A percentile compares a stretch with the other conserved stretches of the same genome.
These are phyloP conservation scores for Novumbra hubbsi DNA, from an alignment of 2,797 vertebrate species.

Conservation along the genomic window DNA sequence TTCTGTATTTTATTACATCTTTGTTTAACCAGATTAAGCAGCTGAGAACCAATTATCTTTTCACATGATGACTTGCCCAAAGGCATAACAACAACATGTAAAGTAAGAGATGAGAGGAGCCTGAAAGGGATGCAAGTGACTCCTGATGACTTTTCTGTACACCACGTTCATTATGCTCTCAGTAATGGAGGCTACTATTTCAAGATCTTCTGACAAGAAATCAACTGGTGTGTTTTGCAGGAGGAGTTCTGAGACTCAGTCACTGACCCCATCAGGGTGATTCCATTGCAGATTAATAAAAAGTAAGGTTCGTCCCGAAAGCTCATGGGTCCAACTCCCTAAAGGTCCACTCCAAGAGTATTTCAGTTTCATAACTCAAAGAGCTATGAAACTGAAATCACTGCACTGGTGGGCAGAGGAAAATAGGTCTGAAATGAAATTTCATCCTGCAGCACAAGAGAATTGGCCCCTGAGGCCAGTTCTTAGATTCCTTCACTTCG, in stretches of 20 bases:
- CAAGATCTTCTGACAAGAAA: background rate
- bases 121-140: background rate
- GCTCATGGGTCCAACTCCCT: background rate
- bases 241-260: background rate
- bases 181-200: background rate
- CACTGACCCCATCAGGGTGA: background rate
- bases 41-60: too few relatives aligned
- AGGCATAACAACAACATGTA: too few relatives aligned
- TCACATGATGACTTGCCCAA: too few relatives aligned
- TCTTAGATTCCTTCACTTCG: background rate
- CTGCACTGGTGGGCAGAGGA: background rate
- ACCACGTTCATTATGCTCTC: background rate
- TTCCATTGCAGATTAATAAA: background rate
- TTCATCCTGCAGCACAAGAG: background rate
- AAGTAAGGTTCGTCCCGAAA: background rate
- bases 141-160: background rate
- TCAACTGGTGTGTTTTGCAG: background rate
- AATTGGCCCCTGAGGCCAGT: slow-evolving; percentile 15
- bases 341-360: background rate
- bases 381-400: slow-evolving; percentile 5
- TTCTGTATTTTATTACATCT: too few relatives aligned
- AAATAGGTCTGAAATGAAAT: slow-evolving; percentile 16
- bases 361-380: background rate
- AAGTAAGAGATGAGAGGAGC: background rate
- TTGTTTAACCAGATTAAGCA: too few relatives aligned